Conservation (phyloP, 2,888 invertebrate genomes). For the Meghimatium bilineatum region DNA sequence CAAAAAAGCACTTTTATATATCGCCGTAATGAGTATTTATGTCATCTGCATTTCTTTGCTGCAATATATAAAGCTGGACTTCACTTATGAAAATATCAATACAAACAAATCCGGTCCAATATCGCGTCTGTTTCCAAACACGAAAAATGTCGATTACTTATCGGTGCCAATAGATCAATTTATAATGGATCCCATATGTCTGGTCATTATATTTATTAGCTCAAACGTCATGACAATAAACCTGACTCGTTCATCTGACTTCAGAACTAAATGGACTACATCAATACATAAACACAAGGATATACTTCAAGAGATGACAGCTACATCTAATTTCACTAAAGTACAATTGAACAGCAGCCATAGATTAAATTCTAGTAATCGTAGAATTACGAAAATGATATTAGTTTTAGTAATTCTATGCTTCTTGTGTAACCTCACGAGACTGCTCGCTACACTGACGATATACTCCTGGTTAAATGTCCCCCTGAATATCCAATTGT, state of each 20-base stretch:
- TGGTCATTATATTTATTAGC: background rate
- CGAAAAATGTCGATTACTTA: background rate
- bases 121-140: background rate
- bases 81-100: background rate
- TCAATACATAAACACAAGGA: background rate
- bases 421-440: background rate
- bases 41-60: background rate
- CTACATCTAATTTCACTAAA: background rate
- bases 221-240: background rate
- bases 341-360: background rate
- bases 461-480: background rate
- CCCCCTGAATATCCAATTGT: background rate
- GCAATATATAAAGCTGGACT: background rate
- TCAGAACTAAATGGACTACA: background rate
- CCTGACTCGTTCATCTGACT: background rate
- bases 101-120: background rate
- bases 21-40: background rate
- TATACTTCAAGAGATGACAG: background rate
- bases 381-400: background rate
- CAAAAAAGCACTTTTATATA: background rate
- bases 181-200: background rate
- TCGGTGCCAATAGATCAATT: background rate
- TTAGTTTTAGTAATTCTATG: background rate
- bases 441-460: background rate
- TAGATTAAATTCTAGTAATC: background rate